These are phyloP conservation scores for Zoanthus sansibaricus DNA, from an alignment of 92 coral and sea anemone genomes.

Conservation along the genomic window DNA sequence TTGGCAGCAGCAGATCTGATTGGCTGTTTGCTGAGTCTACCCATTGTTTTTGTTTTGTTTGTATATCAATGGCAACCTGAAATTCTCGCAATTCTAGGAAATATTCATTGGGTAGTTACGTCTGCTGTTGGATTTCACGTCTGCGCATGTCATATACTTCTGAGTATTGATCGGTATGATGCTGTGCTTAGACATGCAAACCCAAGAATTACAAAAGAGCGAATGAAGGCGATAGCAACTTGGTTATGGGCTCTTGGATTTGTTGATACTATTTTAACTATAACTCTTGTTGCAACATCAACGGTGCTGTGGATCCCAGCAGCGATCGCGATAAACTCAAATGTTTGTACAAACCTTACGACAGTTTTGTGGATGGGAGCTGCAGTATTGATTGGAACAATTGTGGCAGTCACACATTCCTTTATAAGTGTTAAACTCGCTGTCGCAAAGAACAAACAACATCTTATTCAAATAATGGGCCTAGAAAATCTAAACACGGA, in stretches of 20 bases:
- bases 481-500: slow-evolving; percentile 8
- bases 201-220: slow-evolving; percentile 20
- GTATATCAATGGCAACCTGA: slow-evolving; percentile 14
- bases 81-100: slow-evolving; percentile 5
- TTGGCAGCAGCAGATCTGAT: slow-evolving; percentile 8
- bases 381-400: neutral
- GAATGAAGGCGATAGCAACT: slow-evolving; percentile 15
- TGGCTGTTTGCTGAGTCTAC: slow-evolving; percentile 15
- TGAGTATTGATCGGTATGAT: slow-evolving; percentile 27
- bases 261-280: neutral
- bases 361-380: neutral
- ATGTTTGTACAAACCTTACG: neutral
- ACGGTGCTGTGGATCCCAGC: slow-evolving; percentile 22
- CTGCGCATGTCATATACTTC: slow-evolving; percentile 24
- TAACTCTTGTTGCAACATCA: slow-evolving; percentile 28
- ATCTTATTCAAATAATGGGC: slow-evolving; percentile 11
- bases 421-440: neutral
- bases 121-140: neutral
- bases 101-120: slow-evolving; percentile 23
- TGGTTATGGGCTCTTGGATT: slow-evolving; percentile 6
- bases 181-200: slow-evolving; percentile 15
- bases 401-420: neutral
- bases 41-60: slow-evolving; percentile 19
- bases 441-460: neutral
- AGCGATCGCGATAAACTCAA: neutral